A percentile compares a stretch with the other conserved stretches of the same genome.
Evolutionary conservation across 2,113 vertebrate genomes (phyloP).

Genomic region (Tylochromis polylepis): DNA sequence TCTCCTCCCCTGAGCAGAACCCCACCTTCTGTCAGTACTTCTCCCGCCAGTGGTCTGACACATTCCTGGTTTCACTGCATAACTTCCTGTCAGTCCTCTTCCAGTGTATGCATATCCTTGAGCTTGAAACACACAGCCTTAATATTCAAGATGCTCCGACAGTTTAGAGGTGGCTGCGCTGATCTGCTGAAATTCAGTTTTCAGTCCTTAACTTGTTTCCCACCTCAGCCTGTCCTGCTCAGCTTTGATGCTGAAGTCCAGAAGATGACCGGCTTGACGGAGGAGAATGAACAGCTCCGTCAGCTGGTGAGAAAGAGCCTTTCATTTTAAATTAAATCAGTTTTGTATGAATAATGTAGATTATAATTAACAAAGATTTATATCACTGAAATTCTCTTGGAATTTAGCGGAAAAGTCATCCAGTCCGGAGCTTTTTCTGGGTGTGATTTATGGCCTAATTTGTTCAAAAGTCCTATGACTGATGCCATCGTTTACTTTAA

Average conservation of each 20-base stretch:
- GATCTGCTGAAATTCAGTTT: neutral
- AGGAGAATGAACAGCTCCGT: slow-evolving; percentile 88
- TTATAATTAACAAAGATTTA: neutral
- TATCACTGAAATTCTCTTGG: no score
- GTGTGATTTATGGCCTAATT: no score
- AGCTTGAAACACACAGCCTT: neutral
- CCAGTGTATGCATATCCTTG: slow-evolving; percentile 99
- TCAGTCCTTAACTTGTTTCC: slow-evolving; percentile 40
- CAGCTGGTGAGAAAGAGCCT: slow-evolving; percentile 77
- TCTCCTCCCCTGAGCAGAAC: slow-evolving; percentile 85
- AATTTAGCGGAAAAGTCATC: no score
- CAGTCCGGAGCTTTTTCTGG: no score
- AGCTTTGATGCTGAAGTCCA: slow-evolving; percentile 92
- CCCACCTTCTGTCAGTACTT: slow-evolving; percentile 89
- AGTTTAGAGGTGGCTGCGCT: neutral
- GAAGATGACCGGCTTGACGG: slow-evolving; percentile 77
- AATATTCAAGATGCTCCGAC: neutral
- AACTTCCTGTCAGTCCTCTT: slow-evolving; percentile 97
- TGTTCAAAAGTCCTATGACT: neutral
- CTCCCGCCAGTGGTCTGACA: slow-evolving; percentile 94
- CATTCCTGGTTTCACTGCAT: slow-evolving; percentile 93
- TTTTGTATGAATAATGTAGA: neutral
- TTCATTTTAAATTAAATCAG: neutral
- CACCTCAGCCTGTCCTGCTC: slow-evolving; percentile 90
- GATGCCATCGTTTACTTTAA: neutral